Evolutionary conservation across 35 echinoderm and acorn worm genomes (phyloP), one percentile per base, ranked within the genome.

Genomic region (Holothuria glaberrima): DNA sequence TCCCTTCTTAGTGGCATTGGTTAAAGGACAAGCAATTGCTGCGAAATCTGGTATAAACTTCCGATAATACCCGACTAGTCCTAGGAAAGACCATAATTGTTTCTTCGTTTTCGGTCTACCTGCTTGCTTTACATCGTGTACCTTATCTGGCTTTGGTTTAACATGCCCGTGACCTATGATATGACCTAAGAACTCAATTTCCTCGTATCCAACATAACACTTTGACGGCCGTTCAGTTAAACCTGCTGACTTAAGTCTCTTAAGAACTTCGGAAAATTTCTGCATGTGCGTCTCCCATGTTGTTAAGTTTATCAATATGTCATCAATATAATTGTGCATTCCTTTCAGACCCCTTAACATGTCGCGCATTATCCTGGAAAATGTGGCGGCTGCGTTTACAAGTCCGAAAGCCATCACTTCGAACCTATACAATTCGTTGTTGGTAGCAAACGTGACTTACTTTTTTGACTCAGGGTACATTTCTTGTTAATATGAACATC

Each of bases 321-420:
- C 86, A 66, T 69, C 86, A 29, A 88, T 69, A 30, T 69, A 71
- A 30, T 88, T 88, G 31, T 88, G 29, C 7, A 88, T 61, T 10
- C 44, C 44, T 46, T 21, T 80, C 41, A 46, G 46, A 41, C 44
- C 44, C 22, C 30, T 31, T 56, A 94, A 59, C 18, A 94, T 25
- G 24, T 28, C 91, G 67, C 89, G 59, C 91, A 93, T 93, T 25
- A 93, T 89, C 20, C 91, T 33, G 30, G 73, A n/a, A 58, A 89
- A 89, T 25, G 91, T 89, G 5, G 91, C 91, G 38, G 91, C 66
- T 20, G 86, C 85, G 32, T 89, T 81, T 38, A 88, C 75, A 25
- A 93, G 54, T 9, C 91, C 91, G 89, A 93, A 93, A 30, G 84
- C 70, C 91, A 93, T 93, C 25, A 69, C 44, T 48, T 64, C 26